Base-by-base conservation (phyloP, 2,888 invertebrate species). In the Macaria notata region DNA sequence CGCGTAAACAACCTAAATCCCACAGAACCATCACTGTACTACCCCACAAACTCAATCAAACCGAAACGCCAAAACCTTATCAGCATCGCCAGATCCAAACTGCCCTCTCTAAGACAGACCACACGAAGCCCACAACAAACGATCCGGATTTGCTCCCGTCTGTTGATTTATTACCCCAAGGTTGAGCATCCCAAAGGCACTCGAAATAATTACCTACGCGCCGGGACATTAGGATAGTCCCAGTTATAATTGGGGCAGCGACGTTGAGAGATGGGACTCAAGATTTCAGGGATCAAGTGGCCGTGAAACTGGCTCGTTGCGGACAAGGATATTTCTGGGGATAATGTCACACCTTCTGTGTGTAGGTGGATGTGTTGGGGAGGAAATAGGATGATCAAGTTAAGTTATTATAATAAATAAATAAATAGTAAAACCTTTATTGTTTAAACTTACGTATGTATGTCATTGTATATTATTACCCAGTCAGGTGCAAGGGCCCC, bases 151-250 rank as follows among this genome's bases (percentile, higher is more conserved):
- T 64, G 63, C 62, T 49, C 54, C 63, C 55, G 60, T 57, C 63
- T 45, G 56, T 52, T 67, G 65, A 67, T 67, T 65, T 67, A 67
- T 65, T 59, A 58, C 67, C 41, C 54, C 53, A 58, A 65, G 66
- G 62, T 58, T 62, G 57, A 50, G 48, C 54, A 59, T 38, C 54
- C 56, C 50, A 47, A 61, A 63, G 65, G 63, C 65, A 67, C 65
- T 67, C 62, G 65, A 64, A 67, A 67, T 67, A 67, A 67, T 67
- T 67, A 65, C 67, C 67, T 61, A 59, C 65, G 63, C 59, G 61
- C 58, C 58, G 65, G 61, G 56, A 57, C 63, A 67, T 67, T 63
- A 64, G 65, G 66, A 66, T 65, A 65, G 65, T 61, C 65, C 62
- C 63, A 47, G 66, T 67, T 67, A 65, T 67, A 67, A 67, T 67